Base-by-base conservation (phyloP, 53 echinoderm and acorn worm species). In the Paracentrotus lividus region DNA sequence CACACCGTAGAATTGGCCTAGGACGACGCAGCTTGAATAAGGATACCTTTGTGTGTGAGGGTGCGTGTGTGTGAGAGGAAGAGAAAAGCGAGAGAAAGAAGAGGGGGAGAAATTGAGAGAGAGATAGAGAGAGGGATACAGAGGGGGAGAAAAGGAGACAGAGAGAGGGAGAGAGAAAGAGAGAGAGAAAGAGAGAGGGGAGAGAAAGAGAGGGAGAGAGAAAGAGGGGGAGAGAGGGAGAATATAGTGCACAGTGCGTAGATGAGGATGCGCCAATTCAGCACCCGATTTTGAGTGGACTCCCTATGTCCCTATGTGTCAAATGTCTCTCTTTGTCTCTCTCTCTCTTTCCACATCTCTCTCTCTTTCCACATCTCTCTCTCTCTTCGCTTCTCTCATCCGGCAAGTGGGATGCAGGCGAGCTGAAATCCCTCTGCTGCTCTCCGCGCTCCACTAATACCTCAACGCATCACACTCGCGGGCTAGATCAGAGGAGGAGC, bases 401-500 rank as follows among this genome's bases (percentile, higher is more conserved):
- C 26, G 44, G 78, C 78, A 78, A 78, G 78, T 45, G 78, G 78
- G 78, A 78, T 78, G 78, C 78, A 78, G 43, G 45, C 23, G 78
- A 45, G 23, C 78, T 78, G 78, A 43, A 78, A 78, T 78, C 88
- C 57, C 88, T 88, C 88, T 61, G 20, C 38, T 45, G 43, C 88
- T 60, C 40, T 88, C 44, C 2, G 55, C 57, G 55, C 57, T 58
- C 61, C 26, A 21, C 44, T 58, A 54, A 55, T 57, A 43, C 57
- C 86, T 33, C 52, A 23, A 6, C 53, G 88, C 88, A 88, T 61
- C 88, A 88, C 88, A 88, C 88, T 88, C 42, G 58, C 61, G 64
- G 88, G 88, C 26, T 24, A 56, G 58, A 88, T 58, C 40, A 88
- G 88, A 60, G 88, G 88, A 88, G 88, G 88, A 57, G 88, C 88